Evolutionary conservation across 2,113 vertebrate species (phyloP).

Genomic region (Prietella phreatophila): DNA sequence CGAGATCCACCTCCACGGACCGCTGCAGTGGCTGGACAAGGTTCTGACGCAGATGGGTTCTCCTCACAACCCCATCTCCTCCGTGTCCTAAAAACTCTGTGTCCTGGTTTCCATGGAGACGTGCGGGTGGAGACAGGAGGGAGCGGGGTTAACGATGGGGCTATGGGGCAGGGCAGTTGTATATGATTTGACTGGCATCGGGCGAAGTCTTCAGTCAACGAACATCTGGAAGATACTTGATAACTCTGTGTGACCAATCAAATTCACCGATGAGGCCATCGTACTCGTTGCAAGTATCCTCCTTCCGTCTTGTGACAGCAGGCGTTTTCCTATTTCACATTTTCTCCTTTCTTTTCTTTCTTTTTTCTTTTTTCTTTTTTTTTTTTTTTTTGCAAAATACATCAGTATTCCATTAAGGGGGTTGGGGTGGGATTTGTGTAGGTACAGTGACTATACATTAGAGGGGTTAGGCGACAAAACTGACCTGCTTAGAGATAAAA

Average conservation of each 20-base stretch:
- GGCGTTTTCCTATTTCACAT: conserved; percentile 58
- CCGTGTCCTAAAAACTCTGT: conserved; percentile 82
- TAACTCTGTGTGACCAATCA: conserved; percentile 84
- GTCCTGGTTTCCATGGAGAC: conserved; percentile 8
- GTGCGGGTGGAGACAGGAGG: background rate
- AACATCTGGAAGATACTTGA: conserved; percentile 93
- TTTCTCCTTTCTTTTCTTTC: conserved; percentile 59
- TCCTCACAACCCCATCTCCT: conserved; percentile 96
- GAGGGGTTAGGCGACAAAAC: conserved; percentile 50
- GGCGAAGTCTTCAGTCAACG: conserved; percentile 55
- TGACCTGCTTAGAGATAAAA: conserved; percentile 46
- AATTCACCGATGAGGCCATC: conserved; percentile 77
- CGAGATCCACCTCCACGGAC: conserved; percentile 96
- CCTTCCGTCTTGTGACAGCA: conserved; percentile 56
- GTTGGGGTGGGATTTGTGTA: conserved; percentile 51
- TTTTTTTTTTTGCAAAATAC: conserved; percentile 70
- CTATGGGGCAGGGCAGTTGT: conserved; percentile 84
- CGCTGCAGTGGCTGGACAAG: conserved; percentile 99
- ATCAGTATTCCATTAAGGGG: conserved; percentile 69
- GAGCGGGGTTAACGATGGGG: conserved; percentile 13
- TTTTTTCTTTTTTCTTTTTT: conserved; percentile 53
- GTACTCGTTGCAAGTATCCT: conserved; percentile 67
- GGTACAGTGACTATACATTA: conserved; percentile 52
- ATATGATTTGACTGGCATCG: conserved; percentile 64
- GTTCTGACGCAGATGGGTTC: conserved; percentile 99